These are phyloP conservation scores for Microtus ochrogaster DNA, from an alignment of 2,113 vertebrate genomes.

Conservation along the genomic window DNA sequence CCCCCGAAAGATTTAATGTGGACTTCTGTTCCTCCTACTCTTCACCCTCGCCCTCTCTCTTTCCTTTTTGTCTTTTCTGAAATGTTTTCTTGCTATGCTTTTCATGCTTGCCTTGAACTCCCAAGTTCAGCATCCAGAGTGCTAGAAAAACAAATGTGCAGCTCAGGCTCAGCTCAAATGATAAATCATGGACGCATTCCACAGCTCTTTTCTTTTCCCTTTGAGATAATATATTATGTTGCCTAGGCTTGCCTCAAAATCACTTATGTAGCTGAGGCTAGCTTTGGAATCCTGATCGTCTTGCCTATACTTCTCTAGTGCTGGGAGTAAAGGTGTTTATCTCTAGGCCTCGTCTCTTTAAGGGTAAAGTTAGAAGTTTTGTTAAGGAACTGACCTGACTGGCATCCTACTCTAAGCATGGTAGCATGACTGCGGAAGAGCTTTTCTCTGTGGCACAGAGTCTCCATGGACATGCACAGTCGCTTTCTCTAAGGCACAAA, in stretches of 20 bases:
- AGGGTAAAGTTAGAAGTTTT: background rate
- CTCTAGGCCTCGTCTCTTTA: background rate
- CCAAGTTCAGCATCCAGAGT: background rate
- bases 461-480: background rate
- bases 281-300: background rate
- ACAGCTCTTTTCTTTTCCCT: background rate
- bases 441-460: fast-evolving
- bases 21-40: background rate
- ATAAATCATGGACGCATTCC: background rate
- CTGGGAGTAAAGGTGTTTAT: background rate
- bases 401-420: fast-evolving
- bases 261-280: background rate
- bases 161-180: background rate
- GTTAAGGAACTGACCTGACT: background rate
- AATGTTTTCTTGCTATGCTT: background rate
- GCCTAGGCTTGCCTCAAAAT: too few relatives aligned
- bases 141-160: too few relatives aligned
- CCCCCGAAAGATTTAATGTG: background rate
- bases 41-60: background rate
- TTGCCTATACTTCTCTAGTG: background rate
- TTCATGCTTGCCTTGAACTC: background rate
- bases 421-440: background rate
- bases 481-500: background rate
- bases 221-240: background rate
- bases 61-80: background rate